Conservation (phyloP, 2,888 invertebrate species). For the Uropetala carovei region DNA sequence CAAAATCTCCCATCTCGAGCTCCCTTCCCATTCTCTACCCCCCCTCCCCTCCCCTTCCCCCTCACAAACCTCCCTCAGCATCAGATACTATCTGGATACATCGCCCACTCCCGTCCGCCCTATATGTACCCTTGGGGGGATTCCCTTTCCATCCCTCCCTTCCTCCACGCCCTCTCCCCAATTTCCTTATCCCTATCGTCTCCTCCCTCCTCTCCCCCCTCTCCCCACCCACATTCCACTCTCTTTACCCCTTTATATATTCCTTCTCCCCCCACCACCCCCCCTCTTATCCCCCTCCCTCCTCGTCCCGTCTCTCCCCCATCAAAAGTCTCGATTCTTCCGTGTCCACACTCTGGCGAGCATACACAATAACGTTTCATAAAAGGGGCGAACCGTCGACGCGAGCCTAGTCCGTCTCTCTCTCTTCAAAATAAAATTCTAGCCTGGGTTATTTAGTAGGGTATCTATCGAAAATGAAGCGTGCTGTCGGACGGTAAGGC, state of each 20-base stretch:
- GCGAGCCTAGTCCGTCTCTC: neutral
- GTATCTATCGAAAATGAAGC: neutral
- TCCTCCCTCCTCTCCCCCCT: neutral
- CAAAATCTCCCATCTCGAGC: conserved; percentile 10
- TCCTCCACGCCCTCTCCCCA: neutral
- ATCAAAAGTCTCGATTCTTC: conserved; percentile 1
- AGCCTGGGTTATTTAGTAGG: neutral
- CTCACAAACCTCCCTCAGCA: neutral
- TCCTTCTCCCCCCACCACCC: neutral
- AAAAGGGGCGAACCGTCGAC: neutral
- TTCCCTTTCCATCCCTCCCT: neutral
- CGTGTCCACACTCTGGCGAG: neutral
- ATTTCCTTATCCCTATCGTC: neutral
- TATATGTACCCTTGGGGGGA: neutral
- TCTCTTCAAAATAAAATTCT: neutral
- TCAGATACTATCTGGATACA: conserved; percentile 11
- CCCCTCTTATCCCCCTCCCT: conserved; percentile 17
- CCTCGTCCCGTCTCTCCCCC: neutral
- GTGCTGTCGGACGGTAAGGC: neutral
- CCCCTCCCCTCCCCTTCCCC: neutral
- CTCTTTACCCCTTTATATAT: neutral
- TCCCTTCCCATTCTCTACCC: no score
- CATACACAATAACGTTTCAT: neutral
- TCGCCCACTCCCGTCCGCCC: conserved; percentile 25
- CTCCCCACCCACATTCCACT: neutral